Conservation (phyloP, 2,888 invertebrate species). For the Oligia fasciuncula region DNA sequence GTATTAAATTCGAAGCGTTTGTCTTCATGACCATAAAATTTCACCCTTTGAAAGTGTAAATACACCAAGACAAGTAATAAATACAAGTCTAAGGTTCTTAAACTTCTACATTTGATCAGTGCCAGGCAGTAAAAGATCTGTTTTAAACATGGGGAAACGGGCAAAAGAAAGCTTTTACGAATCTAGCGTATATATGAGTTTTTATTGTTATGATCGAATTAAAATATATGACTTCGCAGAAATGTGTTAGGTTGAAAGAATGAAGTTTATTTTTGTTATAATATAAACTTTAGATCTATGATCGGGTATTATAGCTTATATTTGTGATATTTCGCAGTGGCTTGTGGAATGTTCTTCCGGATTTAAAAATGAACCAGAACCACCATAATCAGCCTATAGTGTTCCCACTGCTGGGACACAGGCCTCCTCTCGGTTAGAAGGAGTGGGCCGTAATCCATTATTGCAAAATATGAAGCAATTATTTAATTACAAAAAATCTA, state of each 20-base stretch:
- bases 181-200: conserved; percentile 37
- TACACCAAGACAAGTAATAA: too few relatives aligned
- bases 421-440: background rate
- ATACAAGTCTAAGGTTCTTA: background rate
- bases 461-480: too few relatives aligned
- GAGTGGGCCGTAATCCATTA: background rate
- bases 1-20: background rate
- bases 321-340: background rate
- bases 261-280: conserved; percentile 44
- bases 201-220: conserved; percentile 62
- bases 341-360: too few relatives aligned
- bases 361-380: background rate
- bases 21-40: background rate
- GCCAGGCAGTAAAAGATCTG: conserved; percentile 8
- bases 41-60: background rate
- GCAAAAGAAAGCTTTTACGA: conserved; percentile 6
- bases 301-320: conserved; percentile 9
- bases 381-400: background rate
- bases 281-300: conserved; percentile 30
- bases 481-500: too few relatives aligned
- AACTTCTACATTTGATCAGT: background rate
- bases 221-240: conserved; percentile 59
- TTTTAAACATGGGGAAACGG: background rate
- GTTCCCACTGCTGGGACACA: background rate
- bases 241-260: conserved; percentile 44